A percentile compares a stretch with the other conserved stretches of the same genome.
phyloP scores from a whole-genome alignment of 2,113 vertebrate species.

The Chaetodon trifascialis region DNA sequence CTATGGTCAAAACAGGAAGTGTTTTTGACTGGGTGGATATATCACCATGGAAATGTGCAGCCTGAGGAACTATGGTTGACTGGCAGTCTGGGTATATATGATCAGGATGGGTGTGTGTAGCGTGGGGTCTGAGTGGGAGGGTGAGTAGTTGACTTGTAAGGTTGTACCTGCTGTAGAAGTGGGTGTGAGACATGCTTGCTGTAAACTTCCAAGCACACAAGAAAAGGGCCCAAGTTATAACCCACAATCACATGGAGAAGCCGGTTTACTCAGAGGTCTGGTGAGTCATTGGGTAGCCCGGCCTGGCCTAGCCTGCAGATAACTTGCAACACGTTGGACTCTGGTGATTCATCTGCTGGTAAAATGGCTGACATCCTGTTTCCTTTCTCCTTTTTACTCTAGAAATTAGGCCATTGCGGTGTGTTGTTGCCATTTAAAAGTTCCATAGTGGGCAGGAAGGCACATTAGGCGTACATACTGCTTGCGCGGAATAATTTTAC shows the following conservation, averaged over 20 bases:
- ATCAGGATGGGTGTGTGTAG: constrained; percentile 30
- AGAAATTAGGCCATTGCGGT: constrained; percentile 39
- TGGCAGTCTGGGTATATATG: constrained; percentile 6
- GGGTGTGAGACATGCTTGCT: constrained; percentile 17
- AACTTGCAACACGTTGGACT: constrained; percentile 49
- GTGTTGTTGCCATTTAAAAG: constrained; percentile 20
- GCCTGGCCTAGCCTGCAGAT: constrained; percentile 42
- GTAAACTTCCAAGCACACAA: constrained; percentile 40
- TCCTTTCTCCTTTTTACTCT: constrained; percentile 45
- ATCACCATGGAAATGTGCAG: constrained; percentile 26
- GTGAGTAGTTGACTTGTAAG: constrained; percentile 20
- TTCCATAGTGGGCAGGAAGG: constrained; percentile 38
- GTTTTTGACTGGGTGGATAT: constrained; percentile 13
- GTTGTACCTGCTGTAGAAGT: constrained; percentile 26
- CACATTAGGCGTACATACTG: neutral
- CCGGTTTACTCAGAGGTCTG: constrained; percentile 27
- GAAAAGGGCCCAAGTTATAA: constrained; percentile 34
- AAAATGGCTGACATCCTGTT: constrained; percentile 79
- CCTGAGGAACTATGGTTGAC: neutral
- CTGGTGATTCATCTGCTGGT: constrained; percentile 69
- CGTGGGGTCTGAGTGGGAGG: constrained; percentile 7
- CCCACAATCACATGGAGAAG: constrained; percentile 45
- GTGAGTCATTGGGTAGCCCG: constrained; percentile 70
- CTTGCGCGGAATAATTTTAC: constrained; percentile 17
- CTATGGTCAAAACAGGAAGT: constrained; percentile 34